A percentile compares a stretch with the other conserved stretches of the same genome.
Evolutionary conservation across 2,888 invertebrate genomes (phyloP).

Genomic region (Hylaea fasciaria): DNA sequence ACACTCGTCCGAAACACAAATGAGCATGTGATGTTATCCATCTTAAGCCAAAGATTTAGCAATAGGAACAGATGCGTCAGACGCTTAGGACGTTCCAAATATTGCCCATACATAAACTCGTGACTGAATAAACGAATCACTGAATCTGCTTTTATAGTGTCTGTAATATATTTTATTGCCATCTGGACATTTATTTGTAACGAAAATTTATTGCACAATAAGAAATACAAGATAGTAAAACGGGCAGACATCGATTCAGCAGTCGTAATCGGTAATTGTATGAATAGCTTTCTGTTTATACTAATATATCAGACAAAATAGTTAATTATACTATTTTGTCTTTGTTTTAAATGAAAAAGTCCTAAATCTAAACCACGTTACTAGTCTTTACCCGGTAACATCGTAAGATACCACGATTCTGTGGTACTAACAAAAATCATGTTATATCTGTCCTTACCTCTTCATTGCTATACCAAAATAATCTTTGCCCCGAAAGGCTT

Average conservation of each 20-base stretch:
- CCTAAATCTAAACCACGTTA: too few species aligned
- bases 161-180: conserved; percentile 32
- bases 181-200: conserved; percentile 32
- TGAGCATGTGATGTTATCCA: conserved; percentile 39
- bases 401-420: too few species aligned
- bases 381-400: too few species aligned
- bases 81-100: not conserved
- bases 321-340: too few species aligned
- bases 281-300: not conserved
- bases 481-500: conserved; percentile 33
- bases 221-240: conserved; percentile 26
- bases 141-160: conserved; percentile 29
- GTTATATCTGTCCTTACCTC: not conserved
- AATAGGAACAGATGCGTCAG: conserved; percentile 7
- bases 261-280: not conserved
- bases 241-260: conserved; percentile 21
- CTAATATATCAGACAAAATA: not conserved
- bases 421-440: too few species aligned
- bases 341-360: too few species aligned
- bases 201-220: conserved; percentile 29
- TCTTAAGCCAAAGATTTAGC: conserved; percentile 19
- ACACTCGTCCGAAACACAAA: conserved; percentile 41
- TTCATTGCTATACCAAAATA: conserved; percentile 11
- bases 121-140: conserved; percentile 27
- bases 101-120: conserved; percentile 21